A percentile compares a stretch with the other conserved stretches of the same genome.
These are phyloP conservation scores for Paguma larvata DNA, from an alignment of 2,797 vertebrate genomes.

Conservation along the genomic window DNA sequence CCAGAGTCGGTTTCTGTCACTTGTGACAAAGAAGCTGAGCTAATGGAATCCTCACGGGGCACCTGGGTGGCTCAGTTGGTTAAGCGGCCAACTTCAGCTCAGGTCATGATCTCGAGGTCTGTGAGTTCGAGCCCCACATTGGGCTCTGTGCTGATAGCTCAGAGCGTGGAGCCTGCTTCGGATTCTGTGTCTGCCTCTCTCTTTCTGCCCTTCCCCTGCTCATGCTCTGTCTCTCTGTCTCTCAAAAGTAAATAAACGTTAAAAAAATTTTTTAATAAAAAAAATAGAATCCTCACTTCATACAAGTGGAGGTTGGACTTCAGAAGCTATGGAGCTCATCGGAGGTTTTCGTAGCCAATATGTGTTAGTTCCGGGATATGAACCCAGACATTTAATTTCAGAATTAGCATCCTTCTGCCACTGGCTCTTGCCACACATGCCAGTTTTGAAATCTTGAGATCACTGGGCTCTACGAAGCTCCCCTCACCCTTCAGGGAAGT, in stretches of 20 bases:
- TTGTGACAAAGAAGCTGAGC: background rate
- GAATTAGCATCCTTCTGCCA: background rate
- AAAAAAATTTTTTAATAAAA: no score
- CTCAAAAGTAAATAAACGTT: no score
- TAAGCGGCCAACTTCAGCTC: no score
- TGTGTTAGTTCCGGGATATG: background rate
- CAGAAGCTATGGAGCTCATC: background rate
- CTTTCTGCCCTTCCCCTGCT: no score
- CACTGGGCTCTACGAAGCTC: background rate
- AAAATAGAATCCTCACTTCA: background rate
- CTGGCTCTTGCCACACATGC: background rate
- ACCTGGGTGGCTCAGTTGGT: no score
- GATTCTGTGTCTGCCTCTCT: no score
- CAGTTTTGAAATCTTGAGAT: background rate
- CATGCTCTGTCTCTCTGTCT: no score
- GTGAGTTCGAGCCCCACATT: no score
- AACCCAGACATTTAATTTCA: background rate
- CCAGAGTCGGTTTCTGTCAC: background rate
- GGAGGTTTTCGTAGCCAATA: background rate
- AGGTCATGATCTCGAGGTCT: no score
- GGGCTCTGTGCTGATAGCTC: no score
- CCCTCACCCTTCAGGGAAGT: background rate
- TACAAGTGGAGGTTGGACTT: background rate
- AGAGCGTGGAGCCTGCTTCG: no score
- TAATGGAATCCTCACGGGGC: background rate